Evolutionary conservation across 2,797 vertebrate genomes (phyloP), one percentile per base, ranked within the genome.

Genomic region (Enoplosus armatus): DNA sequence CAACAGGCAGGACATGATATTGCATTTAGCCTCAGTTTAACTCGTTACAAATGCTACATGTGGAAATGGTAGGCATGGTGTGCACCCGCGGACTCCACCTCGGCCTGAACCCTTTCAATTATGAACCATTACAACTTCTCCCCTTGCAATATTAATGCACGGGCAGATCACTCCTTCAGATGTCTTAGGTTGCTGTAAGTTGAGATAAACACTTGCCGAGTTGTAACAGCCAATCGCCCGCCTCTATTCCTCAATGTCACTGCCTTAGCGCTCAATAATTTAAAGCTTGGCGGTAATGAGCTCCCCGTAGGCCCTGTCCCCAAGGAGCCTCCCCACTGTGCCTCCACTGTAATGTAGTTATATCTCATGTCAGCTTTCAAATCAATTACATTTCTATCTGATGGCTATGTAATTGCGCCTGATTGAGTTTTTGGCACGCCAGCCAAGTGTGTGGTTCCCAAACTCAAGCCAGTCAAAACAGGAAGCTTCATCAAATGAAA

Each of bases 361-460:
- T 95, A 95, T 94, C 94, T 96, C 92, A 91, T 95, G 95, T 96
- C 95, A 93, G 93, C 94, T 94, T 94, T 95, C 93, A 95, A 95
- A 95, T 96, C 95, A 95, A 95, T 96, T 95, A 95, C 91, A 92
- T 93, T 96, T 96, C 93, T 93, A 94, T 96, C 94, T 95, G 95
- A 95, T 95, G 93, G 92, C 93, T 89, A 93, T 89, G 92, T 95
- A 94, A 95, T 95, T 95, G 92, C 67, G 88, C 90, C 90, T 95
- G 95, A 96, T 96, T 95, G 94, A 93, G 93, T 95, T 95, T 94
- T 95, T 94, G 91, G 91, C 87, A 77, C 61, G n/a, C 63, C 90
- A 91, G 92, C 92, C 86, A 93, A 91, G 89, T 91, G 90, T 91
- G 90, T 84, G 82, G 82, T 84, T 93, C 80, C 82, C 83, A 88